A percentile compares a stretch with the other conserved stretches of the same genome.
These are phyloP conservation scores for Drosophila sturtevanti DNA, from an alignment of 1,140 invertebrate species.

Conservation along the genomic window DNA sequence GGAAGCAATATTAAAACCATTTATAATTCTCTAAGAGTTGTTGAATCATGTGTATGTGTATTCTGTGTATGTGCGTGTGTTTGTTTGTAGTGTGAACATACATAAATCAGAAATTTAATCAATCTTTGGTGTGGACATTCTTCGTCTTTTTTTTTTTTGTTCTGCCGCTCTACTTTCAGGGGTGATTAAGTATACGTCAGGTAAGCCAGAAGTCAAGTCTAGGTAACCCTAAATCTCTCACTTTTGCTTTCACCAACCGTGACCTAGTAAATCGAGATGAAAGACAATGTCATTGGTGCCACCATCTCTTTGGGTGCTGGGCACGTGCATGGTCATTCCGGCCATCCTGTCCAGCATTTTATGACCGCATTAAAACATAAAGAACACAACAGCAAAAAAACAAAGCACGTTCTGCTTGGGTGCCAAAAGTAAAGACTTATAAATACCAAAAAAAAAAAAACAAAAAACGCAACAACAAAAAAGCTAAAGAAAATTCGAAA, in stretches of 20 bases:
- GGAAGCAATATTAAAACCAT: slow-evolving; percentile 4
- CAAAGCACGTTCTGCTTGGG: slow-evolving; percentile 45
- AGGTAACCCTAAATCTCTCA: slow-evolving; percentile 36
- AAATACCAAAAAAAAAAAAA: background rate
- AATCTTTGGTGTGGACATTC: slow-evolving; percentile 46
- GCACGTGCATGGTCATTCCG: slow-evolving; percentile 26
- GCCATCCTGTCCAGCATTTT: slow-evolving; percentile 55
- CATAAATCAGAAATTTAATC: no score
- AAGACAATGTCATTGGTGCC: slow-evolving; percentile 12
- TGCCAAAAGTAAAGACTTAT: slow-evolving; percentile 33
- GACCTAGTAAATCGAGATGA: slow-evolving; percentile 46
- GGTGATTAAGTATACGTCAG: slow-evolving; percentile 70
- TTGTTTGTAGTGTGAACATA: slow-evolving; percentile 13
- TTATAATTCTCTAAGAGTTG: slow-evolving; percentile 4
- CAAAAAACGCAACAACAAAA: no score
- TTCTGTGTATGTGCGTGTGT: slow-evolving; percentile 18
- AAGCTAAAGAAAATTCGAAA: slow-evolving; percentile 42
- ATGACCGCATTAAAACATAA: slow-evolving; percentile 71
- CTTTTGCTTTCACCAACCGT: slow-evolving; percentile 8
- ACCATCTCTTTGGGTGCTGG: background rate
- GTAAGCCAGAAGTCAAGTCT: slow-evolving; percentile 50
- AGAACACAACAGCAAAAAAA: slow-evolving; percentile 36
- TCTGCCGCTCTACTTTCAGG: slow-evolving; percentile 22
- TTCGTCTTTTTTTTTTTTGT: slow-evolving; percentile 47
- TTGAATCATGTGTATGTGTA: slow-evolving; percentile 4